Evolutionary conservation across 2,113 vertebrate genomes (phyloP), one percentile per base, ranked within the genome.

Genomic region (Chaetodon trifascialis): DNA sequence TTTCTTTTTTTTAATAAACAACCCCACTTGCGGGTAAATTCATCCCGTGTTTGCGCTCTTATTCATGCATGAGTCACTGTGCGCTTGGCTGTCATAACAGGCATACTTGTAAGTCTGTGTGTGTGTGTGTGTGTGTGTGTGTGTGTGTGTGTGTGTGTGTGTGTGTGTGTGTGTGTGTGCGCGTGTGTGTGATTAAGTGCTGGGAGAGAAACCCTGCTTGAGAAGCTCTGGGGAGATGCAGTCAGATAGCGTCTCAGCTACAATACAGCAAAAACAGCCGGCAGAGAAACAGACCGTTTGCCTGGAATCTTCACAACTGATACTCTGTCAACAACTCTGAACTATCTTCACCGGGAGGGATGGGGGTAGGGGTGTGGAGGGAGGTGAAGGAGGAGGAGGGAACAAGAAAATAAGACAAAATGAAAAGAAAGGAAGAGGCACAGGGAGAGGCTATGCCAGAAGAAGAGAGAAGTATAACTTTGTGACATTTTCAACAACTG

Each of bases 241-340:
- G 77, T 78, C 74, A 63, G 77, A 86, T 75, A 84, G 55, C 42
- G 17, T 73, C 76, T 75, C 36, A 68, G 76, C 67, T 82, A 75
- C 54, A 84, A 71, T 58, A 56, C 58, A 83, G 9, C 2, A 1
- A 64, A 82, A 88, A 73, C 71, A 83, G 68, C 76, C 40, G 6
- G 67, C 73, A 73, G 74, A 76, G 56, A 76, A 72, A 76, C 42
- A 74, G 25, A 83, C 51, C 23, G 30, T 82, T 85, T 82, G 70
- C 83, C 71, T 79, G 79, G 25, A 83, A 79, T 71, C 75, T 68
- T 78, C 46, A 4, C 11, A 1, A 73, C 76, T 76, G 76, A 80
- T 59, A 38, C 58, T 68, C 67, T 78, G 78, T 86, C 78, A 84
- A 79, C 87, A 84, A 42, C 81, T 82, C 58, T 68, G 76, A 84